Conservation (phyloP, 2,888 invertebrate species). For the Andrena trimmerana region DNA sequence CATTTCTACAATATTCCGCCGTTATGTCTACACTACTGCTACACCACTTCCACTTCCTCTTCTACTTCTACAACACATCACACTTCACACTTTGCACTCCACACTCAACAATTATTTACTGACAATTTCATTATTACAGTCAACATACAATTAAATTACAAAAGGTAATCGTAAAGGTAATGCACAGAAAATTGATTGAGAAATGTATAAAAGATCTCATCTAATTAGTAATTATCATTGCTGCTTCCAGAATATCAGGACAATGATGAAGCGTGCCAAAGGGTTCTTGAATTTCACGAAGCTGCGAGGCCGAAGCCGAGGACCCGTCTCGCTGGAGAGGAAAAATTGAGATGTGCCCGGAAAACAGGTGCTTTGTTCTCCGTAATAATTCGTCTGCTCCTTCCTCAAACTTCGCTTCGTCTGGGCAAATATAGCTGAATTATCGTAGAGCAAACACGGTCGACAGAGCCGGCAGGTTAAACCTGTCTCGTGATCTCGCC, state of each 20-base stretch:
- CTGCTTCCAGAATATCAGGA: background rate
- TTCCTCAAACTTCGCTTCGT: constrained; percentile 60
- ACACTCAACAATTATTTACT: too few species aligned
- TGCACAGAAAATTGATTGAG: too few species aligned
- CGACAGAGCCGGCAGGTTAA: constrained; percentile 58
- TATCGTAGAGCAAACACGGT: constrained; percentile 65
- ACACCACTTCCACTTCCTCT: too few species aligned
- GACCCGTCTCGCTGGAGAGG: background rate
- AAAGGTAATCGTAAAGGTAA: too few species aligned
- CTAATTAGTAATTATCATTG: too few species aligned
- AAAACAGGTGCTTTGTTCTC: constrained; percentile 60
- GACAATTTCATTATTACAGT: too few species aligned
- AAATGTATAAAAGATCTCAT: too few species aligned
- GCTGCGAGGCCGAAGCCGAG: background rate
- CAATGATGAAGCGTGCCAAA: background rate
- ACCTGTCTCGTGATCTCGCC: constrained; percentile 50
- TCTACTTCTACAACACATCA: too few species aligned
- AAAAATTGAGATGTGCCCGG: constrained; percentile 33
- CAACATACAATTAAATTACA: too few species aligned
- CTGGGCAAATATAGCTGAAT: constrained; percentile 72
- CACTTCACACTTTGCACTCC: too few species aligned
- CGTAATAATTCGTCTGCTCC: constrained; percentile 60
- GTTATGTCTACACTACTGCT: too few species aligned
- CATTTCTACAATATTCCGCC: too few species aligned
- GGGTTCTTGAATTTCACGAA: background rate